These are phyloP conservation scores for Ictidomys tridecemlineatus DNA, from an alignment of 2,113 vertebrate species.

Conservation along the genomic window DNA sequence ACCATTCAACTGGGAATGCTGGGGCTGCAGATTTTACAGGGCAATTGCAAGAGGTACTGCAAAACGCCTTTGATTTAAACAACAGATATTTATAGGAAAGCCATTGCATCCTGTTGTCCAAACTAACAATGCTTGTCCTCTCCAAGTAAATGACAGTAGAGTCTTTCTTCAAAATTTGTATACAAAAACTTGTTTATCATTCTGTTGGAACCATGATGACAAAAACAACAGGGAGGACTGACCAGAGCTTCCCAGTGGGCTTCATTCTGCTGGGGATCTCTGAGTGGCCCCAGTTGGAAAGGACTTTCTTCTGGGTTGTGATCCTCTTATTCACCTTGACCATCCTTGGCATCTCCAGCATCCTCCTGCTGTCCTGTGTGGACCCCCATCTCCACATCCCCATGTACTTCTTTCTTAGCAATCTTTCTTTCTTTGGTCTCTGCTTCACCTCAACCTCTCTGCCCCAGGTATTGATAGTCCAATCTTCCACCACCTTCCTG, in stretches of 20 bases:
- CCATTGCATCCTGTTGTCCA: neutral
- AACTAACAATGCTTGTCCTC: neutral
- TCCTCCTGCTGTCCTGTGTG: neutral
- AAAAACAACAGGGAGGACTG: neutral
- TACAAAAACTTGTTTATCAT: neutral
- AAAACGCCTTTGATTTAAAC: neutral
- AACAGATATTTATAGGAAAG: neutral
- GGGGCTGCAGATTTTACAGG: neutral
- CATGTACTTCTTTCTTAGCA: conserved; percentile 58
- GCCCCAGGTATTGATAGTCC: neutral
- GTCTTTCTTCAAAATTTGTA: neutral
- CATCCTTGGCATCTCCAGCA: neutral
- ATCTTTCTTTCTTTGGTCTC: conserved; percentile 40
- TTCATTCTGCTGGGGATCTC: conserved; percentile 44
- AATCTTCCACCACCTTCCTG: no score
- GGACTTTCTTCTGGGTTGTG: conserved; percentile 19
- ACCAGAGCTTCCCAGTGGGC: neutral
- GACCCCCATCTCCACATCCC: neutral
- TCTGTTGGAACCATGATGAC: neutral
- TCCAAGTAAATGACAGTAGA: neutral
- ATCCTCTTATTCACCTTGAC: conserved; percentile 21
- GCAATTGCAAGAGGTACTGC: neutral
- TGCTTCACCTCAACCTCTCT: neutral
- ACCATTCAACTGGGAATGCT: neutral
- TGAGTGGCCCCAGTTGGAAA: neutral